These are phyloP conservation scores for Metalampra italica DNA, from an alignment of 2,888 invertebrate species.

Conservation along the genomic window DNA sequence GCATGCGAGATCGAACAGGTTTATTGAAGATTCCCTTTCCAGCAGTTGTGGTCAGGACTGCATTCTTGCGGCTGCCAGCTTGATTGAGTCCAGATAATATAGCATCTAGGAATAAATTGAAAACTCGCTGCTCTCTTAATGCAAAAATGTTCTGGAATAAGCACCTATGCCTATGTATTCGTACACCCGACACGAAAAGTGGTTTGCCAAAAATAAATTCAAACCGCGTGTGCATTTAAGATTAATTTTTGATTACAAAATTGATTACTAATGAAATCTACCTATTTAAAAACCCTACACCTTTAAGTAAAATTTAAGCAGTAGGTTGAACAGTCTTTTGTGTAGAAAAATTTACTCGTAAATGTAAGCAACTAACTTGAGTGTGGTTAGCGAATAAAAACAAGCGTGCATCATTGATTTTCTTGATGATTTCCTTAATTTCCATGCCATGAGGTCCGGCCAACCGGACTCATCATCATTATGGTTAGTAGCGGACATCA, in stretches of 20 bases:
- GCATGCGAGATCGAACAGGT: constrained; percentile 47
- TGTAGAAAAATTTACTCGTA: not conserved
- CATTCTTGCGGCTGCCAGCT: constrained; percentile 50
- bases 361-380: not conserved
- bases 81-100: constrained; percentile 53
- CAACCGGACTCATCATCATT: constrained; percentile 21
- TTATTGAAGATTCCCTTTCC: constrained; percentile 60
- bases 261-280: too few species aligned
- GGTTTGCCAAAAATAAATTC: too few species aligned
- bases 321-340: too few species aligned
- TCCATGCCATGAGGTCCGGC: constrained; percentile 15
- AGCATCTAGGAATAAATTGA: constrained; percentile 48
- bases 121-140: constrained; percentile 8
- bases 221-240: too few species aligned
- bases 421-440: constrained; percentile 35
- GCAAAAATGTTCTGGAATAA: not conserved
- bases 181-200: too few species aligned
- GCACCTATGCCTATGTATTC: not conserved
- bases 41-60: constrained; percentile 40
- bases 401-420: constrained; percentile 23
- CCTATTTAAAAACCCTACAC: too few species aligned
- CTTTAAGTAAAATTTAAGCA: too few species aligned
- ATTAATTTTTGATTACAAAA: too few species aligned
- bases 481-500: constrained; percentile 1
- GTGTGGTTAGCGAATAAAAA: constrained; percentile 17